These are phyloP conservation scores for Linepithema humile DNA, from an alignment of 1,140 invertebrate genomes.

Conservation along the genomic window DNA sequence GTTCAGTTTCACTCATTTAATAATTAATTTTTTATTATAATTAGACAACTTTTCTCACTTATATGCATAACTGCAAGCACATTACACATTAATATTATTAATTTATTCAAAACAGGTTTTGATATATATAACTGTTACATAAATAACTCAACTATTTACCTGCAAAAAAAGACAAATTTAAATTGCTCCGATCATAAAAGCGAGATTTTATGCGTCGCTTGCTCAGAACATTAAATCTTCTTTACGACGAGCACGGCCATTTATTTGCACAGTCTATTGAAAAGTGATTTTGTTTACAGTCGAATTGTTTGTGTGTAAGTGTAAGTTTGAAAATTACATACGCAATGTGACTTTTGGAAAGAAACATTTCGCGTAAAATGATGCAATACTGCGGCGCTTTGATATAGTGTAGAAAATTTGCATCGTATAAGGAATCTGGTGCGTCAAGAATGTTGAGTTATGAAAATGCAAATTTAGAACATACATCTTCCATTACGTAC, in stretches of 20 bases:
- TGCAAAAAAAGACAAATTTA: slow-evolving; percentile 33
- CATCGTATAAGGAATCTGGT: neutral
- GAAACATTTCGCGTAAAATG: neutral
- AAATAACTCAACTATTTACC: neutral
- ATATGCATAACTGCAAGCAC: no score
- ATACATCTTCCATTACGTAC: no score
- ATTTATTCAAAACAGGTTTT: no score
- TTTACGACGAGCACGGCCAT: slow-evolving; percentile 14
- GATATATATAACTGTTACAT: no score
- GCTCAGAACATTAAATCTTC: slow-evolving; percentile 25
- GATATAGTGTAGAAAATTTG: neutral
- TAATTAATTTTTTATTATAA: no score
- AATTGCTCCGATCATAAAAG: slow-evolving; percentile 49
- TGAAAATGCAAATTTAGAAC: no score
- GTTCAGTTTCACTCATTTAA: no score
- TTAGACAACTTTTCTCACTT: no score
- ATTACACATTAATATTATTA: no score
- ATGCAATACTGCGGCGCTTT: neutral
- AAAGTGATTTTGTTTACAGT: neutral
- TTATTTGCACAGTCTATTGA: neutral
- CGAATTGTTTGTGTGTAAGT: neutral
- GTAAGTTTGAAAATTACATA: neutral
- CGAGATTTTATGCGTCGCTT: slow-evolving; percentile 29
- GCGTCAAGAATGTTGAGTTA: neutral
- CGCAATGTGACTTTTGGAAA: neutral